Conservation (phyloP, 2,797 vertebrate species). For the Oryzias dopingdopingensis region DNA sequence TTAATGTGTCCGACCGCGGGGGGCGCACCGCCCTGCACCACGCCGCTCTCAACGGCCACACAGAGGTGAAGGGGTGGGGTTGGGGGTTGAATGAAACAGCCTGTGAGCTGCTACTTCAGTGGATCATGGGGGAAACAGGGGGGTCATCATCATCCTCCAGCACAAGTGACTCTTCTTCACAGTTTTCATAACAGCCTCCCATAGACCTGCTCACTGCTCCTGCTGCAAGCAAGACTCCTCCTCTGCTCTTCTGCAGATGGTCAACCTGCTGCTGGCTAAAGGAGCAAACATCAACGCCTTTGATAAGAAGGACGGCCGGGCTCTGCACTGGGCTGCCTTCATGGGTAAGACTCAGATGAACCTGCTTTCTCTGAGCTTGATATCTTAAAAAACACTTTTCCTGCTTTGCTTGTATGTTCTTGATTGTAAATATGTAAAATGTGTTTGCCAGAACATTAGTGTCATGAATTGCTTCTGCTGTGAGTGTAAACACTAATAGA, state of each 20-base stretch:
- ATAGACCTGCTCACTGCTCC: conserved; percentile 19
- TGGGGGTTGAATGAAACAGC: conserved; percentile 38
- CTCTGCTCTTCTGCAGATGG: conserved; percentile 81
- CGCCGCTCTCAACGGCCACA: conserved; percentile 91
- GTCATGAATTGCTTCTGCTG: no score
- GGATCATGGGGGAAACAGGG: no score
- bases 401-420: no score
- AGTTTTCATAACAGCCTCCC: no score
- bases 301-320: conserved; percentile 95
- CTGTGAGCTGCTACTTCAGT: background rate
- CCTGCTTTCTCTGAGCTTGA: no score
- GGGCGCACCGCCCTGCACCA: conserved; percentile 95
- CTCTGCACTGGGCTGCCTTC: conserved; percentile 95
- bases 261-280: conserved; percentile 90
- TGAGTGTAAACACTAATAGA: no score
- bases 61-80: conserved; percentile 76
- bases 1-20: conserved; percentile 94
- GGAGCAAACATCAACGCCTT: conserved; percentile 98
- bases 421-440: no score
- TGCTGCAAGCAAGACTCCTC: conserved; percentile 1
- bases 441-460: no score
- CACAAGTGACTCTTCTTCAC: no score
- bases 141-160: no score
- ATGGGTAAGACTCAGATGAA: conserved; percentile 83
- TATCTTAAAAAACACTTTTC: no score